Conservation (phyloP, 2,888 invertebrate genomes). For the Athripsodes cinereus region DNA sequence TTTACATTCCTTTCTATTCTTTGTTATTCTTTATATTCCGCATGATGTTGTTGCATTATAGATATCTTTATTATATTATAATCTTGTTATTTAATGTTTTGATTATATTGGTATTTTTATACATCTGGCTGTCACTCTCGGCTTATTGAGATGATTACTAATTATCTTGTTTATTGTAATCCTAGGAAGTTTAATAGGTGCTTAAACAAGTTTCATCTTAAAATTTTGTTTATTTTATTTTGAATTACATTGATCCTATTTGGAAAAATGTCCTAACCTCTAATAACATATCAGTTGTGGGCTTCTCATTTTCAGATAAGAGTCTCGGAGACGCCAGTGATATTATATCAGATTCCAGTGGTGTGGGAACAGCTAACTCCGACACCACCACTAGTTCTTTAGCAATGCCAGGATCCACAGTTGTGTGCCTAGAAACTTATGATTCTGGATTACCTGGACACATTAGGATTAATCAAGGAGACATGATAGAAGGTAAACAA, state of each 20-base stretch:
- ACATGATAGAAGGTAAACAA: conserved; percentile 77
- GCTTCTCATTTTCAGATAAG: conserved; percentile 63
- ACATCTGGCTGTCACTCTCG: conserved; percentile 25
- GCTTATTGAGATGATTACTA: conserved; percentile 14
- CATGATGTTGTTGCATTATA: conserved; percentile 27
- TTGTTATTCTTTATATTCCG: conserved; percentile 7
- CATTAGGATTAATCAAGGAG: conserved; percentile 77
- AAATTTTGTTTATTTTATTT: background rate
- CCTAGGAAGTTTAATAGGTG: too few species aligned
- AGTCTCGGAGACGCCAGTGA: conserved; percentile 85
- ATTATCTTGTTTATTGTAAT: too few species aligned
- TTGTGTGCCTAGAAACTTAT: conserved; percentile 80
- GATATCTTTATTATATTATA: too few species aligned
- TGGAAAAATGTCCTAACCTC: conserved; percentile 12
- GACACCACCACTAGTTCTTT: conserved; percentile 75
- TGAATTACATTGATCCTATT: background rate
- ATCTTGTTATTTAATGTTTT: conserved; percentile 24
- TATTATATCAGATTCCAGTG: conserved; percentile 88
- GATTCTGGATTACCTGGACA: conserved; percentile 68
- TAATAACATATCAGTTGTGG: conserved; percentile 27
- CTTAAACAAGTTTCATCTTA: background rate
- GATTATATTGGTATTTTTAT: conserved; percentile 26
- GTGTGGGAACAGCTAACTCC: conserved; percentile 84
- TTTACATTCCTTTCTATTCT: too few species aligned
- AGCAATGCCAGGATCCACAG: conserved; percentile 74